phyloP scores from a whole-genome alignment of 2,888 invertebrate genomes.

The Thyatira batis region DNA sequence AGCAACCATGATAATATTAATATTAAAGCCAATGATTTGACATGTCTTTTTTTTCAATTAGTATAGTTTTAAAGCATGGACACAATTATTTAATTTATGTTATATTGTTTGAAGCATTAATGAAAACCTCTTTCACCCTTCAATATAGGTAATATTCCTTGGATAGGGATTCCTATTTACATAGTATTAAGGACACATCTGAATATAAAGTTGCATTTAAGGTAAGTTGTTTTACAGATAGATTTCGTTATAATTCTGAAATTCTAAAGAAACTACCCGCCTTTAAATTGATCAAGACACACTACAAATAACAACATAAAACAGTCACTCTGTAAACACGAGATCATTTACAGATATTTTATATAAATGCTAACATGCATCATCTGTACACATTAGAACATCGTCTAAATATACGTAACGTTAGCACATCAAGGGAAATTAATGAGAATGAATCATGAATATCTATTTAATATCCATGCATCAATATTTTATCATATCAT shows the following conservation, averaged over 20 bases:
- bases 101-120: constrained; percentile 55
- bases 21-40: constrained; percentile 50
- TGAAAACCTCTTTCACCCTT: constrained; percentile 45
- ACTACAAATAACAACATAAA: neutral
- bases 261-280: neutral
- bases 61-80: constrained; percentile 57
- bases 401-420: constrained; percentile 14
- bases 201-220: neutral
- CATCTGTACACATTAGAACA: neutral
- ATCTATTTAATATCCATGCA: constrained; percentile 4
- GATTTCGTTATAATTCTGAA: neutral
- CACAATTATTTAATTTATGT: constrained; percentile 29
- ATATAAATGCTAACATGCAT: neutral
- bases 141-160: constrained; percentile 7
- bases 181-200: constrained; percentile 9
- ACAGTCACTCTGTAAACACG: neutral
- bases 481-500: neutral
- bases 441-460: constrained; percentile 3
- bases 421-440: constrained; percentile 20
- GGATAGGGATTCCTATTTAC: constrained; percentile 39
- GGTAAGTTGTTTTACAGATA: neutral
- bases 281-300: neutral
- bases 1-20: constrained; percentile 56
- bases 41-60: constrained; percentile 44
- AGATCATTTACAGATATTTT: neutral